Conservation (phyloP, 1,140 invertebrate genomes). For the Kradibia gibbosae region DNA sequence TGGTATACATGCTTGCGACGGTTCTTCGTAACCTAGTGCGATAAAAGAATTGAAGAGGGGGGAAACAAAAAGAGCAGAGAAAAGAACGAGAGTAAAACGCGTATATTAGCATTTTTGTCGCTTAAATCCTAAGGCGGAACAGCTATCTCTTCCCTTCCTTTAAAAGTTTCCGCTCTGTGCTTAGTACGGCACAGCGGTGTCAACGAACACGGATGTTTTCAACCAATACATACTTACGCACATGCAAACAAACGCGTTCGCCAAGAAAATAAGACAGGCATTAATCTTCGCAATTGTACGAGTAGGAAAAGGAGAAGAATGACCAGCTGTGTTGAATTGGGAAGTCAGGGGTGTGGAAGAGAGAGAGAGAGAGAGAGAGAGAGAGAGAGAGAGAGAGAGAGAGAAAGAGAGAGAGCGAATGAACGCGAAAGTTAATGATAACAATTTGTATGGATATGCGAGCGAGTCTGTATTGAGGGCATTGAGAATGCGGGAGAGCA, state of each 20-base stretch:
- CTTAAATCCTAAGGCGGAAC: slow-evolving; percentile 45
- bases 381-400: slow-evolving; percentile 10
- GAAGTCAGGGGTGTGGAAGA: background rate
- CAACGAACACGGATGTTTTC: slow-evolving; percentile 15
- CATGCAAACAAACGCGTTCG: background rate
- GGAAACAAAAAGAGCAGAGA: background rate
- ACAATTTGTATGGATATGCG: background rate
- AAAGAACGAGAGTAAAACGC: background rate
- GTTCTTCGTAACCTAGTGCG: slow-evolving; percentile 6
- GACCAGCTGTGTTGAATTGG: too few relatives aligned
- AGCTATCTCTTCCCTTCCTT: slow-evolving; percentile 29
- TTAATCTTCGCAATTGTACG: background rate
- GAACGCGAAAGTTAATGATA: background rate
- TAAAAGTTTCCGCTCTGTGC: background rate
- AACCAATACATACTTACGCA: background rate
- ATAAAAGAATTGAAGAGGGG: background rate
- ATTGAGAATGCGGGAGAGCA: slow-evolving; percentile 21
- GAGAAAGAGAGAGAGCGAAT: background rate
- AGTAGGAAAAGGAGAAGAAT: background rate
- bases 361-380: background rate
- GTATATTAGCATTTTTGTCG: slow-evolving; percentile 32
- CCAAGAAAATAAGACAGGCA: background rate
- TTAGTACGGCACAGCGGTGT: background rate
- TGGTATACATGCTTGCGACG: background rate
- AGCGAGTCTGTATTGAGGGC: background rate